Evolutionary conservation across 2,797 vertebrate species (phyloP), one percentile per base, ranked within the genome.

Genomic region (Gymnoscopelus braueri): DNA sequence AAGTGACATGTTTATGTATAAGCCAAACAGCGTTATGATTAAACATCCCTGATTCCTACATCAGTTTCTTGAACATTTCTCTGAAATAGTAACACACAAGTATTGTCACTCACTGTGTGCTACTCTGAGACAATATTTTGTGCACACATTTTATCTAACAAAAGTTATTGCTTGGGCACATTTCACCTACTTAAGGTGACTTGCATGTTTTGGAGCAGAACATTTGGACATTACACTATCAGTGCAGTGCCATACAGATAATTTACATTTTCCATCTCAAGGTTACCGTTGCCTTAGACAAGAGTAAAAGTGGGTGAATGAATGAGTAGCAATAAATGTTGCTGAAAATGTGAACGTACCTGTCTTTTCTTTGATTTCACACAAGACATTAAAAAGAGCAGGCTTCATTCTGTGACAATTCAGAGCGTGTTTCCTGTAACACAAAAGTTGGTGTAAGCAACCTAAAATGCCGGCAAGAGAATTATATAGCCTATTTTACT

Each of bases 381-480:
- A 99, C 89, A 99, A 91, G 77, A 99, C 97, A 75, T 98, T 99
- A 93, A 99, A 99, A 88, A 98, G 96, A 32, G 97, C 97, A 12
- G 97, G 97, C 90, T 99, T 99, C 97, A 99, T 99, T 90, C 97
- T 93, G 95, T 99, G 97, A 93, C 97, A 99, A 94, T 98, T 99
- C 86, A 99, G 92, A 85, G 96, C 97, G 64, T 98, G 97, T 94
- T 99, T 99, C 94, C 97, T 99, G 92, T 57, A 95, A 93, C 81
- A 88, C 83, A 86, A 24, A 76, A 77, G 72, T 44, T 24, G 26
- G 23, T 63, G 4, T 71, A 5, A 81, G 53, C 58, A 68, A 78
- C 13, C 12, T 59, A 3, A 65, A 53, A 9, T 23, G n/a, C 9
- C 15, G 72, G 8, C 23, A 15, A 48, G 24, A 65, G 8, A 26